Evolutionary conservation across 2,113 vertebrate species (phyloP), one percentile per base, ranked within the genome.

Genomic region (Dasyurus viverrinus): DNA sequence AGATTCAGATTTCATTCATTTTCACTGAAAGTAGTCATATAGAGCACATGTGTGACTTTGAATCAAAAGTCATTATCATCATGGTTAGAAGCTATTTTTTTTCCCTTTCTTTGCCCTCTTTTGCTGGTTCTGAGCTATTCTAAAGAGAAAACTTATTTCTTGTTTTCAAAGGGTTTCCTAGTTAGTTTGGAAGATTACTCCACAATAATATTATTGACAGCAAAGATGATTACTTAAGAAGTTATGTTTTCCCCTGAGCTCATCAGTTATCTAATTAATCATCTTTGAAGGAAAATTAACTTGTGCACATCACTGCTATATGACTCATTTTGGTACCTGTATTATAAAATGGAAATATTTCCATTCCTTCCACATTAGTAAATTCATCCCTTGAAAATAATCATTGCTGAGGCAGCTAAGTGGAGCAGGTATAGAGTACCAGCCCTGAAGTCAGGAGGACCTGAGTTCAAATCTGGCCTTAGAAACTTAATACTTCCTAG

Each of bases 241-340:
- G 50, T 26, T 90, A 48, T 24, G n/a, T 90, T 90, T 90, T 50
- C 47, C 76, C 24, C 23, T 36, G 16, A 68, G 27, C 47, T 14
- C 36, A 53, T 48, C 53, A 60, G n/a, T 90, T 23, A 54, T 52
- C 9, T 2, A 8, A 12, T 92, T 7, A 11, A 48, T 42, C 48
- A 2, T 89, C 19, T 42, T 2, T 0, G 0, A 48, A 57, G 48
- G 90, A 26, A 48, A 55, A 10, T 94, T 22, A 93, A 96, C 95
- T 95, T 96, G 96, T 98, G 84, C 96, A 97, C 93, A 98, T 94
- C 12, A 98, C 96, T 95, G 97, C 96, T 95, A 95, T 94, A 93
- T 97, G 95, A 92, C 94, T 96, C 26, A 53, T 96, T 96, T 0
- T 90, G 96, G 89, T 96, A 96, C 98, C 97, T 97, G 89, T 97